These are phyloP conservation scores for Daphoenositta chrysoptera DNA, from an alignment of 2,113 vertebrate genomes.

Conservation along the genomic window DNA sequence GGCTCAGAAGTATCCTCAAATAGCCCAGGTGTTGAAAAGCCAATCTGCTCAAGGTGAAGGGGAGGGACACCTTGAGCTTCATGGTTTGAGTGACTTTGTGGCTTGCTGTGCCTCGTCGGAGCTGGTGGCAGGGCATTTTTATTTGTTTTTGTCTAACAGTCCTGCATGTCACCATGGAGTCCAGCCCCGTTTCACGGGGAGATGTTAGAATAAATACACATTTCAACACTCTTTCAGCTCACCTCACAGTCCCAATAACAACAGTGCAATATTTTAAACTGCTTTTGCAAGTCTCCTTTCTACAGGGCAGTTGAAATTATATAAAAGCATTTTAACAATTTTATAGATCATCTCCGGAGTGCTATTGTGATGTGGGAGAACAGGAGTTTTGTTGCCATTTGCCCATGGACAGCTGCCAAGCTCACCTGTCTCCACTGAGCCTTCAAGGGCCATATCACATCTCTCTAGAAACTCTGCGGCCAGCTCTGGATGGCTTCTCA, in stretches of 20 bases:
- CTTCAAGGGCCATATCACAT: constrained; percentile 3
- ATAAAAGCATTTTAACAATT: constrained; percentile 44
- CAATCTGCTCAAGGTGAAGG: background rate
- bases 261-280: constrained; percentile 22
- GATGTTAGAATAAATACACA: background rate
- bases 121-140: background rate
- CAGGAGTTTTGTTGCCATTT: constrained; percentile 48
- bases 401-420: constrained; percentile 60
- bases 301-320: background rate
- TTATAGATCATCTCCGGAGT: background rate
- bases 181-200: background rate
- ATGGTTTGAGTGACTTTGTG: background rate
- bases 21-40: background rate
- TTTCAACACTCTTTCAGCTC: constrained; percentile 34
- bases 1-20: background rate
- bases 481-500: constrained; percentile 44
- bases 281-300: constrained; percentile 44
- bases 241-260: background rate
- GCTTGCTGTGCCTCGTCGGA: background rate
- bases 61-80: background rate
- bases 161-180: background rate
- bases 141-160: background rate
- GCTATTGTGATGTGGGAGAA: constrained; percentile 27
- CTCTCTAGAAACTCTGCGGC: constrained; percentile 29
- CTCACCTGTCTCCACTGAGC: constrained; percentile 60